Base-by-base conservation (phyloP, 2,113 vertebrate species). In the Mastomys coucha region DNA sequence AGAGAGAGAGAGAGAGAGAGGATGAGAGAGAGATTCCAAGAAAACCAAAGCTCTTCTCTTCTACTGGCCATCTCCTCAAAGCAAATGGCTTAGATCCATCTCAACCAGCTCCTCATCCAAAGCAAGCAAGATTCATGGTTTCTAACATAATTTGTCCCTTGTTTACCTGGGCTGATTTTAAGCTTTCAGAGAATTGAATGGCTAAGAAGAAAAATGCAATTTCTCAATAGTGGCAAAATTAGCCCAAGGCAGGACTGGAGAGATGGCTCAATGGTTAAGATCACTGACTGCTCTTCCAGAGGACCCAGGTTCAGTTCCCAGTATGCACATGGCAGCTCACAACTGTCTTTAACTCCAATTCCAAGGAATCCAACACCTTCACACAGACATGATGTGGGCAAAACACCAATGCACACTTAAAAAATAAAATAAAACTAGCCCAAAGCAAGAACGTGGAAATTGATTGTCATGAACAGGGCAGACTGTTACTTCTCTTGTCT, bases 201-300 rank as follows among this genome's bases (percentile, higher is more conserved):
- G 90, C 69, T 58, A 91, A 91, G 36, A 88, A 91, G 3, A 67
- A 88, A 92, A 93, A 91, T 42, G 53, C 14, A 60, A 91, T 86
- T 90, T 89, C 72, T 96, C 86, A 96, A 73, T 53, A 86, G 49
- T 78, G 33, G 22, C 82, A 31, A 96, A 95, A 93, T 91, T 17
- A 86, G 73, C 31, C 49, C 88, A 91, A 91, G 28, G 39, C 58
- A 73, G 20, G 19, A 7, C 72, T 75, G n/a, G n/a, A 75, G n/a
- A 75, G 20, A 75, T 75, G 72, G 72, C 39, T 42, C n/a, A 22
- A 19, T 39, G 36, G 36, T 24, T 75, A 75, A 75, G 72, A 75
- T 39, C 19, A 75, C 72, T 42, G 9, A 3, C 72, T 42, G n/a
- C n/a, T 75, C n/a, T 42, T 75, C n/a, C 72, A 24, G n/a, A 75